Evolutionary conservation across 2,113 vertebrate genomes (phyloP).

Genomic region (Gila orcuttii): DNA sequence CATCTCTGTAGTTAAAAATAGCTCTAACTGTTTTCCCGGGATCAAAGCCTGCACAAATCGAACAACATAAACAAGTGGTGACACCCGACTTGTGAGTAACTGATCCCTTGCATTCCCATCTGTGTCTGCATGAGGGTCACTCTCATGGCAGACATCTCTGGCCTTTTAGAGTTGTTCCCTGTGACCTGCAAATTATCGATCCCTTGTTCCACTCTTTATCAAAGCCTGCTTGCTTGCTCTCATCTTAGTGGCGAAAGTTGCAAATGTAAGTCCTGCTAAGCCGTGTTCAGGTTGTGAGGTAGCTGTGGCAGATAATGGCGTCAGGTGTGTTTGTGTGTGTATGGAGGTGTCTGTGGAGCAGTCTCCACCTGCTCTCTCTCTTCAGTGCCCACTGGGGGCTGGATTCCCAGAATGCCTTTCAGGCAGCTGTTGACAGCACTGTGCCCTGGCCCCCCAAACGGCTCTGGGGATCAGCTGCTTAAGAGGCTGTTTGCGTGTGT

Average conservation of each 20-base stretch:
- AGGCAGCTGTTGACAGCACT: slow-evolving; percentile 78
- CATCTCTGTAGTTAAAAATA: slow-evolving; percentile 1
- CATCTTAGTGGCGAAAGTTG: slow-evolving; percentile 49
- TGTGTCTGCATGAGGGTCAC: neutral
- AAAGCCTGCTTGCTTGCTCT: slow-evolving; percentile 49
- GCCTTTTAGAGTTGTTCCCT: slow-evolving; percentile 25
- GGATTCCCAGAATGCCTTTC: slow-evolving; percentile 77
- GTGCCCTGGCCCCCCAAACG: slow-evolving; percentile 60
- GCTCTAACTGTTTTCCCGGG: neutral
- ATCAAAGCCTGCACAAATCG: slow-evolving; percentile 24
- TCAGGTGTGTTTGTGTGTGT: slow-evolving; percentile 65
- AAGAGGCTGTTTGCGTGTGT: slow-evolving; percentile 62
- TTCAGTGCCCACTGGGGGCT: slow-evolving; percentile 67
- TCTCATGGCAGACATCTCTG: neutral
- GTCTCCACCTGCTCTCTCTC: slow-evolving; percentile 77
- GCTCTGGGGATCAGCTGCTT: slow-evolving; percentile 65
- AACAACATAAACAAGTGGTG: slow-evolving; percentile 32
- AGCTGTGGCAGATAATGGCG: slow-evolving; percentile 62
- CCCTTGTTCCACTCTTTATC: slow-evolving; percentile 56
- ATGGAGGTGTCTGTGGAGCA: slow-evolving; percentile 65
- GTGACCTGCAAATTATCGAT: slow-evolving; percentile 54
- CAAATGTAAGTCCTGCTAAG: neutral
- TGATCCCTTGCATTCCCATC: slow-evolving; percentile 28
- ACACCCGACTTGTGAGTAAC: slow-evolving; percentile 26
- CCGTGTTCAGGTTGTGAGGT: neutral